These are phyloP conservation scores for Lasioglossum leucozonium DNA, from an alignment of 2,888 invertebrate genomes.

Conservation along the genomic window DNA sequence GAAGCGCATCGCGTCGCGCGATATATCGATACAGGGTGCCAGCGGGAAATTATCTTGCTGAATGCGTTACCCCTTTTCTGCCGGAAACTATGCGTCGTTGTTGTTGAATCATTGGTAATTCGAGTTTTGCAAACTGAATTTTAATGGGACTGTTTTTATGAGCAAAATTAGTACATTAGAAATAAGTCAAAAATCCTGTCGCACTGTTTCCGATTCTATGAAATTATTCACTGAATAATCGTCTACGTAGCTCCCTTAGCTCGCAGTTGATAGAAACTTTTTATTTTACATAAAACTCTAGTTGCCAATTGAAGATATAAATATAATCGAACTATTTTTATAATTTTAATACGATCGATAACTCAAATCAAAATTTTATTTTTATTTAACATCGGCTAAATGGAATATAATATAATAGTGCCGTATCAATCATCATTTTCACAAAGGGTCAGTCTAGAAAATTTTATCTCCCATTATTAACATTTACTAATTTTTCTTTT, in stretches of 20 bases:
- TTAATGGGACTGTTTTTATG: not conserved
- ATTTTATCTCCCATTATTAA: too few species aligned
- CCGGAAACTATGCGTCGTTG: not conserved
- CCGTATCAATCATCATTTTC: too few species aligned
- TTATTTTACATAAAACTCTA: not conserved
- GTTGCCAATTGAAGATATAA: too few species aligned
- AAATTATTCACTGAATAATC: not conserved
- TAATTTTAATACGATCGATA: too few species aligned
- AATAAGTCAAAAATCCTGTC: not conserved
- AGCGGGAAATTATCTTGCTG: not conserved
- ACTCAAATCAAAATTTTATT: too few species aligned
- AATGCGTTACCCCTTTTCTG: not conserved
- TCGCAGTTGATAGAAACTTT: not conserved
- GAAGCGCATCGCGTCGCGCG: not conserved
- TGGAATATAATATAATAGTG: too few species aligned
- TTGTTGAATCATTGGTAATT: not conserved
- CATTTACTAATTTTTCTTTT: too few species aligned
- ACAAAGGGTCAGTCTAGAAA: too few species aligned
- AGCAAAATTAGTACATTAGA: too few species aligned
- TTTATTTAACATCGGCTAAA: too few species aligned
- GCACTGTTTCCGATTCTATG: not conserved
- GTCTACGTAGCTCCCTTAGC: not conserved
- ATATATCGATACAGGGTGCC: not conserved
- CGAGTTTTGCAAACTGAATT: not conserved
- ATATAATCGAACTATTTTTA: too few species aligned